Conservation (phyloP, 92 coral and sea anemone species). For the Parazoanthus darwini region DNA sequence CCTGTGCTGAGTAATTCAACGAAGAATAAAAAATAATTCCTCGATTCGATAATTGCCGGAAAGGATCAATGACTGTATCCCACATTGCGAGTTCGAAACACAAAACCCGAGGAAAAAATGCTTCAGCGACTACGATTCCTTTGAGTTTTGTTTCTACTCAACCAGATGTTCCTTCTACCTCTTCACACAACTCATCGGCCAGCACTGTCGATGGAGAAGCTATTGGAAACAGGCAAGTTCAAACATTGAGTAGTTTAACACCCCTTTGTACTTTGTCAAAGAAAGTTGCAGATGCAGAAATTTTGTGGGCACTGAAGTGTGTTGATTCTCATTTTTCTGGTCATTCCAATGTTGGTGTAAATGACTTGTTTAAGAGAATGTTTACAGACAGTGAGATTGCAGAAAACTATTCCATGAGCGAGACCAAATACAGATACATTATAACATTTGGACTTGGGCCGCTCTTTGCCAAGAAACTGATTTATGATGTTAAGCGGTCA, state of each 20-base stretch:
- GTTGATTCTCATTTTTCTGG: constrained; percentile 64
- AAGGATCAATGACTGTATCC: too few species aligned
- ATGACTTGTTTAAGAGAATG: constrained; percentile 53
- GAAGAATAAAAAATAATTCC: too few species aligned
- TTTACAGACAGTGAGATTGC: constrained; percentile 70
- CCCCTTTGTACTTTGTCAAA: constrained; percentile 47
- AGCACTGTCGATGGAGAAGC: background rate
- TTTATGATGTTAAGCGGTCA: constrained; percentile 40
- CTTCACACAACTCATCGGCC: background rate
- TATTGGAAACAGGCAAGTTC: background rate
- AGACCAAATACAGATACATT: constrained; percentile 54
- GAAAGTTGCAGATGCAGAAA: constrained; percentile 61
- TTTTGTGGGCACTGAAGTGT: constrained; percentile 62
- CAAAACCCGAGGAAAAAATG: too few species aligned
- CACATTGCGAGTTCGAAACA: too few species aligned
- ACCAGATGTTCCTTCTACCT: background rate
- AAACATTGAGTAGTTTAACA: background rate
- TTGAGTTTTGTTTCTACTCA: background rate
- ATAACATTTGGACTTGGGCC: constrained; percentile 65
- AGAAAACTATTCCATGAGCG: constrained; percentile 54
- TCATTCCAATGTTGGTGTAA: constrained; percentile 55
- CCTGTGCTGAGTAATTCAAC: too few species aligned
- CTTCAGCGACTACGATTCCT: too few species aligned
- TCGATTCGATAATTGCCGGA: too few species aligned
- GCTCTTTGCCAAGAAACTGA: constrained; percentile 51